Percentiles rank a stretch among this genome's conserved stretches.
phyloP scores from a whole-genome alignment of 1,140 invertebrate species.

The Oncopeltus fasciatus region DNA sequence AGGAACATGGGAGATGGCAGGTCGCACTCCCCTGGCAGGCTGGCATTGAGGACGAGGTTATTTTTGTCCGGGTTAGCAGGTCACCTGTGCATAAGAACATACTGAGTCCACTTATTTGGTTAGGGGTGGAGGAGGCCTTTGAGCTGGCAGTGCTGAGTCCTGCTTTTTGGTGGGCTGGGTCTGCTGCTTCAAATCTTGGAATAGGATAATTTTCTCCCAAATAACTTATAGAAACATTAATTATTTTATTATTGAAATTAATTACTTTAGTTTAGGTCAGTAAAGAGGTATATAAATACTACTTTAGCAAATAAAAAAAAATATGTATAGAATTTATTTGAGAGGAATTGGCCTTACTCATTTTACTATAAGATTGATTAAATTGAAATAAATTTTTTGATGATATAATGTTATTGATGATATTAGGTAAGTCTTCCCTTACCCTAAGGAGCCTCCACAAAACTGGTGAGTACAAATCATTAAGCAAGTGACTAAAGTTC shows the following conservation, averaged over 20 bases:
- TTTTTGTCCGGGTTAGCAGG: too few relatives aligned
- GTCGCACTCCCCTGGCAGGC: too few relatives aligned
- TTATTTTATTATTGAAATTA: not conserved
- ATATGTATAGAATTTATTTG: not conserved
- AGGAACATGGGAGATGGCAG: too few relatives aligned
- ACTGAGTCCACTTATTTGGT: not conserved
- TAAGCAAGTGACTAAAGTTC: slow-evolving; percentile 21
- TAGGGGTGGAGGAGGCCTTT: not conserved
- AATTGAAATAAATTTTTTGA: not conserved
- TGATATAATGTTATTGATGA: not conserved
- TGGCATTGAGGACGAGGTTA: too few relatives aligned
- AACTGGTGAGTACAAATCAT: slow-evolving; percentile 21
- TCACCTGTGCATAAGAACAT: too few relatives aligned
- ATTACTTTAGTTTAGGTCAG: not conserved
- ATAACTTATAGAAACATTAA: not conserved
- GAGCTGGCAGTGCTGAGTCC: not conserved
- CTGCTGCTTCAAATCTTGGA: too few relatives aligned
- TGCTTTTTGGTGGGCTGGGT: too few relatives aligned
- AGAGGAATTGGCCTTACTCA: not conserved
- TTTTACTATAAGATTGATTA: not conserved
- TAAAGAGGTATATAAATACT: not conserved
- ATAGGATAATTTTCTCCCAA: not conserved
- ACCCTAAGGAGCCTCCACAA: slow-evolving; percentile 23
- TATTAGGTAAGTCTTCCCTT: not conserved
- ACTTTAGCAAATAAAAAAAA: not conserved